A percentile compares a stretch with the other conserved stretches of the same genome.
These are phyloP conservation scores for Pipa parva DNA, from an alignment of 2,113 vertebrate genomes.

Conservation along the genomic window DNA sequence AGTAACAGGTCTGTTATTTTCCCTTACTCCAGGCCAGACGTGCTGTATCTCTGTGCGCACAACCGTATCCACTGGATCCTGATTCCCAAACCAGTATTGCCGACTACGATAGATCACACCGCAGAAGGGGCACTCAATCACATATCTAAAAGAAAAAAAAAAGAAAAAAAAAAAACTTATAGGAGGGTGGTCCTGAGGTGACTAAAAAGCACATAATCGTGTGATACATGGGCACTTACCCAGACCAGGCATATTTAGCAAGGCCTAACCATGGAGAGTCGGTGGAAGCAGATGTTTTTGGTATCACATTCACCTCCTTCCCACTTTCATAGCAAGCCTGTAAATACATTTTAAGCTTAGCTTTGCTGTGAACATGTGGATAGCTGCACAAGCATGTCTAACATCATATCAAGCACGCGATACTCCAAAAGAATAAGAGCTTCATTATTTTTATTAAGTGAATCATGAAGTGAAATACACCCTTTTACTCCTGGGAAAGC, in stretches of 20 bases:
- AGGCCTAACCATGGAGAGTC: slow-evolving; percentile 97
- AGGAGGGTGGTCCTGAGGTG: too few species aligned
- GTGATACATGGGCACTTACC: slow-evolving; percentile 71
- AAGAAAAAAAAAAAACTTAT: neutral
- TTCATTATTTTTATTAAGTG: too few species aligned
- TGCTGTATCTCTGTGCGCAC: slow-evolving; percentile 97
- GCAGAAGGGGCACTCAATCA: slow-evolving; percentile 94
- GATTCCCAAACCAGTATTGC: slow-evolving; percentile 98
- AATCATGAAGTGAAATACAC: too few species aligned
- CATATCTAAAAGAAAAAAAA: slow-evolving; percentile 69
- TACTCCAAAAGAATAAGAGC: too few species aligned
- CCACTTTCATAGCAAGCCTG: slow-evolving; percentile 94
- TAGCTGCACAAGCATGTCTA: too few species aligned
- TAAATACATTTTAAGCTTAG: too few species aligned
- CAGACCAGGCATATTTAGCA: slow-evolving; percentile 97
- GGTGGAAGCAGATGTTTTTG: slow-evolving; percentile 97
- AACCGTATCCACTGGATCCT: slow-evolving; percentile 97
- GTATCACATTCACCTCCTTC: slow-evolving; percentile 93
- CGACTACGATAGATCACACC: slow-evolving; percentile 94
- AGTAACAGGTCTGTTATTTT: neutral
- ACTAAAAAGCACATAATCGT: neutral
- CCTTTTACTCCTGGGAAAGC: too few species aligned
- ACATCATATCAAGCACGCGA: too few species aligned
- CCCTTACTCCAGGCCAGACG: slow-evolving; percentile 92
- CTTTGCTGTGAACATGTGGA: too few species aligned